Base-by-base conservation (phyloP, 2,888 invertebrate species). In the Ichneumoninae sp. region DNA sequence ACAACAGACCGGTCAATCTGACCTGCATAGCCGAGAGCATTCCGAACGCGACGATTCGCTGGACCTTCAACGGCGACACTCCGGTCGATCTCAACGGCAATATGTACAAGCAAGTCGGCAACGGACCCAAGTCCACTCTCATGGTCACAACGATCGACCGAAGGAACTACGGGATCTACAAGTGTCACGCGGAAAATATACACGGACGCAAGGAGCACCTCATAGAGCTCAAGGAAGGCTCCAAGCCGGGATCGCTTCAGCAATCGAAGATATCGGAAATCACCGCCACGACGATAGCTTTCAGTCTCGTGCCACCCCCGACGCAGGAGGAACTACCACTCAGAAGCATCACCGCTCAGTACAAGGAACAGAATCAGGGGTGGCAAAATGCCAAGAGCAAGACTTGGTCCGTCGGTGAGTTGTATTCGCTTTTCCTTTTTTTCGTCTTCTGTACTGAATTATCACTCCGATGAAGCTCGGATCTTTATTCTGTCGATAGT, bases 21-120 rank as follows among this genome's bases (percentile, higher is more conserved):
- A 97, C 97, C 83, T 98, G 98, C 92, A 95, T 97, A 66, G 98
- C 98, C n/a, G 97, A 98, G 93, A 96, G 96, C 91, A 96, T 98
- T 90, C 98, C 98, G 3, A 98, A 98, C 92, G 98, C 98, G 0
- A 98, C 98, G 7, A 98, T 98, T 88, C 96, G 96, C 91, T 98
- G 98, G 98, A 96, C 95, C 93, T 95, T 88, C 87, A 91, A 83
- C 52, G 92, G 88, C 8, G 88, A 90, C 2, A 87, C 83, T 44
- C 91, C 88, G 69, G 87, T 94, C 50, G 88, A 90, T 19, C 19
- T 54, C 0, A 91, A 90, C 50, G 95, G 95, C 66, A 94, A 95
- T 0, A 94, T 94, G 86, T 96, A 96, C 86, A 95, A 83, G 1
- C 81, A 90, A 36, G n/a, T 95, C 70, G 96, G 96, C 8, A 95